Base-by-base conservation (phyloP, 2,113 vertebrate species). In the Proteles cristata region DNA sequence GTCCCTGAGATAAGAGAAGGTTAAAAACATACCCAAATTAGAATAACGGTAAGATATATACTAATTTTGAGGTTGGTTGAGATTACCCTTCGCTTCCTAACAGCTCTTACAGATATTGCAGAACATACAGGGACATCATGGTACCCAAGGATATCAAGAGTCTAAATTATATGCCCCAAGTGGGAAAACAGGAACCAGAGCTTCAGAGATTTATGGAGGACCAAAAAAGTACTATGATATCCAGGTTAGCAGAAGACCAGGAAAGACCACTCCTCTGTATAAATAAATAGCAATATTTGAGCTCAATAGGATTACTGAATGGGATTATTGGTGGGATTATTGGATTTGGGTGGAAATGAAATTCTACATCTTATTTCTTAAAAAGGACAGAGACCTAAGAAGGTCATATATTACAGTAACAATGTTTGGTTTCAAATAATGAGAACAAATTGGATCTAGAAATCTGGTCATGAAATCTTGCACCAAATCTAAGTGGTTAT, bases 271-370 rank as follows among this genome's bases (percentile, higher is more conserved):
- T 65, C 1, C 19, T n/a, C 4, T 39, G 0, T 43, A 45, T 25
- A 14, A 82, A 90, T 50, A 90, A 9, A 90, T 50, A 90, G 9
- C 9, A 69, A 77, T 96, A 25, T 33, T 39, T 90, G 55, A 21
- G 28, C 35, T 77, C 10, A 76, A 1, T 33, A 39, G 16, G 0
- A 39, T 39, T 39, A 39, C 39, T 39, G 39, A 39, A 39, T 39
- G 33, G 4, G 10, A 21, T 65, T 73, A 65, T 11, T 87, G n/a
- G 2, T 88, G 11, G 10, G 4, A 39, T 39, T 39, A 39, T 39
- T 39, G 39, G 39, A 39, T 39, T 39, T 3, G 39, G n/a, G 2
- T 88, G 11, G 10, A 2, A 17, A 33, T 80, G 2, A 66, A 96
- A 77, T 31, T 94, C 5, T 39, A 69, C 16, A 14, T n/a, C 11